phyloP scores from a whole-genome alignment of 2,797 vertebrate genomes.

The Tympanoctomys barrerae region DNA sequence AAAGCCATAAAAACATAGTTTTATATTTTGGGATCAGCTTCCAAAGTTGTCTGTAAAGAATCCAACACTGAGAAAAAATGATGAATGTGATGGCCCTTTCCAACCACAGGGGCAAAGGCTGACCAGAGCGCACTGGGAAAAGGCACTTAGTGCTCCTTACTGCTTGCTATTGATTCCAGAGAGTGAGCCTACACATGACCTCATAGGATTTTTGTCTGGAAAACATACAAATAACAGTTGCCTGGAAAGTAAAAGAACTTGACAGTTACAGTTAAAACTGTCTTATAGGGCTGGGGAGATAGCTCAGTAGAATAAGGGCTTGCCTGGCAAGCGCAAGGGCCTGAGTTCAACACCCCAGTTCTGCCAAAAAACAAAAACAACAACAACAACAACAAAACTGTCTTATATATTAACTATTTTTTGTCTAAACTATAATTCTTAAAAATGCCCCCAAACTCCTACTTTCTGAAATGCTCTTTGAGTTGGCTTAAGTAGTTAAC shows the following conservation, averaged over 20 bases:
- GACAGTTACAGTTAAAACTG: background rate
- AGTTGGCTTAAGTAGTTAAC: background rate
- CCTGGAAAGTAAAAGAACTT: background rate
- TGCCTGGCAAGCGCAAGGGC: too few relatives aligned
- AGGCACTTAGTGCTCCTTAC: background rate
- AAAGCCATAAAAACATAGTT: background rate
- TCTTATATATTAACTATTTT: background rate
- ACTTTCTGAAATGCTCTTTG: slow-evolving; percentile 43
- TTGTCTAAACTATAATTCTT: background rate
- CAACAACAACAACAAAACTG: too few relatives aligned
- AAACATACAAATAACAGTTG: slow-evolving; percentile 15
- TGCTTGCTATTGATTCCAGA: background rate
- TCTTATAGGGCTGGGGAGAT: background rate
- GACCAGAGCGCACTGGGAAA: background rate
- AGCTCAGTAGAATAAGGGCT: too few relatives aligned
- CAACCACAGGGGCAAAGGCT: background rate
- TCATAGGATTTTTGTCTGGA: background rate
- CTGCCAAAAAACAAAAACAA: too few relatives aligned
- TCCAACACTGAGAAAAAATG: background rate
- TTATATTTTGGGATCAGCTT: background rate
- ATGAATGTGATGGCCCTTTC: background rate
- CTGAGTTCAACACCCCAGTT: too few relatives aligned
- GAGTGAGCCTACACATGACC: background rate
- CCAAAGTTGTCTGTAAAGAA: slow-evolving; percentile 2
- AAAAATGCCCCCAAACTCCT: background rate